Percentiles rank a stretch among this genome's conserved stretches.
Evolutionary conservation across 2,888 invertebrate species (phyloP).

Genomic region (Dascillus cervinus): DNA sequence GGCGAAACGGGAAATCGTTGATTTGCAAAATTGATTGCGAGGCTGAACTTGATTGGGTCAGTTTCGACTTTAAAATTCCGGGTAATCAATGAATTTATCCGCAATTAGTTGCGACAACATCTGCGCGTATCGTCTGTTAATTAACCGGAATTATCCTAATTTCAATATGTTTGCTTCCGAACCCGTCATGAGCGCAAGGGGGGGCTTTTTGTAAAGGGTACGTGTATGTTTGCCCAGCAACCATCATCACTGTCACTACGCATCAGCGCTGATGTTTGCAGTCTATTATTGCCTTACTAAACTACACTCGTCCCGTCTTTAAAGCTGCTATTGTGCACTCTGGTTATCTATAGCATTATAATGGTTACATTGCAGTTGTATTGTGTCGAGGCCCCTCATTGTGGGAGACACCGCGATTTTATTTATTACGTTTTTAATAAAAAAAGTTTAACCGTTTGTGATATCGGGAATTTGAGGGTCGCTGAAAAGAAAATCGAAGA

Average conservation of each 20-base stretch:
- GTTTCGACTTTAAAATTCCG: too few species aligned
- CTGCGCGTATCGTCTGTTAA: too few species aligned
- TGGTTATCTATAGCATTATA: conserved; percentile 22
- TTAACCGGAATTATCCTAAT: too few species aligned
- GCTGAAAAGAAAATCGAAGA: too few species aligned
- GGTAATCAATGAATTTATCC: too few species aligned
- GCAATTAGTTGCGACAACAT: too few species aligned
- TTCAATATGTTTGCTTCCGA: too few species aligned
- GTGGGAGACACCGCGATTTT: conserved; percentile 20
- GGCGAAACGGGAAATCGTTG: not conserved
- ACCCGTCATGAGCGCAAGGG: too few species aligned
- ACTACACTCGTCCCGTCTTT: conserved; percentile 24
- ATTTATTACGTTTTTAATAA: conserved; percentile 9
- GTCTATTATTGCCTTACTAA: conserved; percentile 28
- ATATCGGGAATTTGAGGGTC: too few species aligned
- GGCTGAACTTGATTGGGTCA: too few species aligned
- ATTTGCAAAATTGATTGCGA: too few species aligned
- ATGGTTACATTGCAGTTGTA: conserved; percentile 23
- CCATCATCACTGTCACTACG: conserved; percentile 24
- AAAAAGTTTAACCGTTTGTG: too few species aligned
- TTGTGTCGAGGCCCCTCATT: conserved; percentile 16
- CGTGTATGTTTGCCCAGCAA: conserved; percentile 16
- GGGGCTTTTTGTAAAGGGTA: conserved; percentile 14
- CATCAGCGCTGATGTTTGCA: conserved; percentile 26
- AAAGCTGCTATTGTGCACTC: conserved; percentile 22